Conservation (phyloP, 2,113 vertebrate genomes). For the Oryzias curvinotus region DNA sequence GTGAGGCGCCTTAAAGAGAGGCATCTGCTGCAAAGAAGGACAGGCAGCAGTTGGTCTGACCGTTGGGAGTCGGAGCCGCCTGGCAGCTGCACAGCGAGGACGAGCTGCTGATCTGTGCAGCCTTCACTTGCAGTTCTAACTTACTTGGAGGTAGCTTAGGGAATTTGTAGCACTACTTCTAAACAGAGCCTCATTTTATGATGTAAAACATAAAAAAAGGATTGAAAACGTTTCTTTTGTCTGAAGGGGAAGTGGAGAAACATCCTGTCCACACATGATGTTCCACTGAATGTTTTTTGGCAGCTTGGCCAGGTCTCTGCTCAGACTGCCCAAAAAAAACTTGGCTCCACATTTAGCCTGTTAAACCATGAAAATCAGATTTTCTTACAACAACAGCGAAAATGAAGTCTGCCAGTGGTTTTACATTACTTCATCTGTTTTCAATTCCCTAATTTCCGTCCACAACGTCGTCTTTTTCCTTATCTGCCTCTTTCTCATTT, state of each 20-base stretch:
- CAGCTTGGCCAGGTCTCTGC: slow-evolving; percentile 4
- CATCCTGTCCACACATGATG: slow-evolving; percentile 6
- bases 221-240: slow-evolving; percentile 23
- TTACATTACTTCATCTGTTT: slow-evolving; percentile 24
- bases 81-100: slow-evolving; percentile 45
- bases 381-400: slow-evolving; percentile 27
- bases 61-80: slow-evolving; percentile 30
- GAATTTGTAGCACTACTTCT: slow-evolving; percentile 38
- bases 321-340: background rate
- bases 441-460: slow-evolving; percentile 9
- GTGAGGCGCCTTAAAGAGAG: slow-evolving; percentile 25
- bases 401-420: background rate
- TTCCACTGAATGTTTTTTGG: slow-evolving; percentile 20
- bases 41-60: slow-evolving; percentile 50
- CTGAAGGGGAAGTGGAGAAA: slow-evolving; percentile 3
- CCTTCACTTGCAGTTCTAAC: slow-evolving; percentile 43
- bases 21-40: slow-evolving; percentile 36
- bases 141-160: slow-evolving; percentile 39
- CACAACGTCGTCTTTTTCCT: background rate
- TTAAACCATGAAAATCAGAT: slow-evolving; percentile 29
- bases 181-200: slow-evolving; percentile 22
- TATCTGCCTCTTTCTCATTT: background rate
- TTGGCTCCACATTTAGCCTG: slow-evolving; percentile 5
- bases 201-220: slow-evolving; percentile 21
- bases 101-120: slow-evolving; percentile 37